Conservation (phyloP, 2,797 vertebrate species). For the Diplodus sargus region DNA sequence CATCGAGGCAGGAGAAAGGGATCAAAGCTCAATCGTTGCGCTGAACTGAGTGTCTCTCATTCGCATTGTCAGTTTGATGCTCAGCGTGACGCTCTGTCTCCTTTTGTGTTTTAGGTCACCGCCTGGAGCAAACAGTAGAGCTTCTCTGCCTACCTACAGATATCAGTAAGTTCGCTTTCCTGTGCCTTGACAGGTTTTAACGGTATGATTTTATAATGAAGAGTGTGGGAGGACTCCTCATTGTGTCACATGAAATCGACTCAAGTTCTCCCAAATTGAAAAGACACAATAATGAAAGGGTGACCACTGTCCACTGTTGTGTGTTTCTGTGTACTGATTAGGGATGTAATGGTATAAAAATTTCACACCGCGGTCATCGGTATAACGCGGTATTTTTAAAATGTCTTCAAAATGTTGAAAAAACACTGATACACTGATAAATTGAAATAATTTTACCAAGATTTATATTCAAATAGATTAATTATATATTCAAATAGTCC, state of each 20-base stretch:
- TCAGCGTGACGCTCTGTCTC: conserved; percentile 50
- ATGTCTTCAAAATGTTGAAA: too few species aligned
- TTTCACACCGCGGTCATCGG: too few species aligned
- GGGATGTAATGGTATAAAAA: too few species aligned
- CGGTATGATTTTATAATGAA: conserved; percentile 8
- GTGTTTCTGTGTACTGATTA: conserved; percentile 2
- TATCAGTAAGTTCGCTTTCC: conserved; percentile 69
- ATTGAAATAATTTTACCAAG: too few species aligned
- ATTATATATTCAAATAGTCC: too few species aligned
- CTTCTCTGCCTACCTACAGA: conserved; percentile 59
- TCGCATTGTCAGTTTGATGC: conserved; percentile 45
- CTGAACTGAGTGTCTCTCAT: conserved; percentile 39
- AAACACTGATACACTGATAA: too few species aligned
- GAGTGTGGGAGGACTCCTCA: conserved; percentile 17
- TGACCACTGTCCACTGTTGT: background rate
- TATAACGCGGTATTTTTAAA: too few species aligned
- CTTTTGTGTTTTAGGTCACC: conserved; percentile 66
- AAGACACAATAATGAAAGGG: conserved; percentile 12
- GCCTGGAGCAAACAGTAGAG: conserved; percentile 61
- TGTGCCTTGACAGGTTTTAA: conserved; percentile 39
- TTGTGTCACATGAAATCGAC: conserved; percentile 18
- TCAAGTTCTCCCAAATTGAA: conserved; percentile 1
- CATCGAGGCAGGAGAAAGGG: conserved; percentile 23
- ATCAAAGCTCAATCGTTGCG: conserved; percentile 39
- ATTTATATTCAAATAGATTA: too few species aligned